These are phyloP conservation scores for Epinotia bilunana DNA, from an alignment of 2,888 invertebrate species.

Conservation along the genomic window DNA sequence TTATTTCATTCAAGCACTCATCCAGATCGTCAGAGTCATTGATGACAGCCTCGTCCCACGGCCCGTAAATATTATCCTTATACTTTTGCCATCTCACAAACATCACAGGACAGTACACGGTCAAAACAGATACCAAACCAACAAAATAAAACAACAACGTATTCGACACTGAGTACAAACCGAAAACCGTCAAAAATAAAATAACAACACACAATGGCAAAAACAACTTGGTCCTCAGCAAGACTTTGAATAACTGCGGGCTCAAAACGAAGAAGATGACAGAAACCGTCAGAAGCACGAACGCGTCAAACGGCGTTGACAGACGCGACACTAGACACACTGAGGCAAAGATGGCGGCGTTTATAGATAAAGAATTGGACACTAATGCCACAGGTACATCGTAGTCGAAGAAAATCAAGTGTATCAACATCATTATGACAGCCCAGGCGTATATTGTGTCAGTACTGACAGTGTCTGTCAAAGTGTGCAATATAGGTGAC, in stretches of 20 bases:
- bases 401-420: slow-evolving; percentile 97
- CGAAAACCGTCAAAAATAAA: slow-evolving; percentile 77
- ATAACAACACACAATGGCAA: slow-evolving; percentile 79
- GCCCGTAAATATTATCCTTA: slow-evolving; percentile 97
- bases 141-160: slow-evolving; percentile 86
- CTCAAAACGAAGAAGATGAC: slow-evolving; percentile 95
- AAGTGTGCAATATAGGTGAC: slow-evolving; percentile 95
- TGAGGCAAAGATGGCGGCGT: slow-evolving; percentile 97
- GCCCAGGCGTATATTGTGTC: slow-evolving; percentile 98
- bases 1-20: slow-evolving; percentile 58
- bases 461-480: slow-evolving; percentile 98
- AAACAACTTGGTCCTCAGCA: slow-evolving; percentile 84
- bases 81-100: slow-evolving; percentile 91
- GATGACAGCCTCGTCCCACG: slow-evolving; percentile 98
- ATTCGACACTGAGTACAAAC: slow-evolving; percentile 83
- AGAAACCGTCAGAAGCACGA: slow-evolving; percentile 94
- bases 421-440: slow-evolving; percentile 92
- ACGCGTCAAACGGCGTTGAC: slow-evolving; percentile 93
- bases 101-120: slow-evolving; percentile 89
- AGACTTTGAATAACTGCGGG: slow-evolving; percentile 89
- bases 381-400: slow-evolving; percentile 94
- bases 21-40: slow-evolving; percentile 85
- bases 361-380: slow-evolving; percentile 95
- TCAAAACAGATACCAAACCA: slow-evolving; percentile 85
- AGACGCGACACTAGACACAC: slow-evolving; percentile 97